Evolutionary conservation across 2,888 invertebrate species (phyloP), one percentile per base, ranked within the genome.

Genomic region (Rhagonycha lutea): DNA sequence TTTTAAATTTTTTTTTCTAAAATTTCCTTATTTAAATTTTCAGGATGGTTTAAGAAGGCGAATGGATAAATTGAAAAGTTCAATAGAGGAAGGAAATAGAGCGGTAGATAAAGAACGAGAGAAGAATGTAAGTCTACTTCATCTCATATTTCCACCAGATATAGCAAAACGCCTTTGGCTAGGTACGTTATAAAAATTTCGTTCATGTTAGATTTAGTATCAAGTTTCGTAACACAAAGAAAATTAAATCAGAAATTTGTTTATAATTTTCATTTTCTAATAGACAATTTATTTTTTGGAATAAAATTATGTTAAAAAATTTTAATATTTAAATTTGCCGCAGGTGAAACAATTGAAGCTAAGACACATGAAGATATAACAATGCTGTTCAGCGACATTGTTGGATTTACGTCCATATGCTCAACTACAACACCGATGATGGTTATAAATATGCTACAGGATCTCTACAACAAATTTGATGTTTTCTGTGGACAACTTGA

Each of bases 331-430:
- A 3, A 23, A 62, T 23, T 62, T 62, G 11, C 4, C 0, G 9
- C 83, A 94, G 96, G 97, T 77, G 94, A 97, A 86, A 92, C 93
- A 72, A 97, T 98, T 74, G 96, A 97, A 88, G 97, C 98, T 0
- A 95, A 96, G 87, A 96, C 95, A 67, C 96, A 97, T 86, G 95
- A 97, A 81, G 93, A 97, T 87, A 98, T 98, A 71, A 97, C 98
- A 1, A 97, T 98, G 94, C 89, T 98, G 68, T 98, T 98, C 89
- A 97, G 97, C 84, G 98, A 98, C 85, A 97, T 98, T 73, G 98
- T 98, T 0, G 98, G 98, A 18, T 98, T 98, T 87, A 98, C 98
- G 0, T 96, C 96, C 47, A 98, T 98, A 84, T 98, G 98, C 84
- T 96, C 97, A 0, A 95, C 96, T 0, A 96, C 97, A 18, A 97